These are phyloP conservation scores for Syngnathus scovelli DNA, from an alignment of 2,113 vertebrate species.

Conservation along the genomic window DNA sequence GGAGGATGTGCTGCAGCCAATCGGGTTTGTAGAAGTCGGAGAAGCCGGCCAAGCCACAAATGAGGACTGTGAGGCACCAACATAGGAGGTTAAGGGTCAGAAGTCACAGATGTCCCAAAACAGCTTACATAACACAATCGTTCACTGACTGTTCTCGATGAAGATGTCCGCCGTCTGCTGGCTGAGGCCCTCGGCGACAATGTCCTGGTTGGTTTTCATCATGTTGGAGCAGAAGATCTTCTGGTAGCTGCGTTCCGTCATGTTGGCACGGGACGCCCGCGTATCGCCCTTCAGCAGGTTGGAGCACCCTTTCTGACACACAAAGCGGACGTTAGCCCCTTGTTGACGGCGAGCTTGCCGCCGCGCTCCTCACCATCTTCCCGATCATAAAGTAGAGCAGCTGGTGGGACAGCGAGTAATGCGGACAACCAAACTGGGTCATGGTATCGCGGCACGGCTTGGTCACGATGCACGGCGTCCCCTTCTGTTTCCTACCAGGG, in stretches of 20 bases:
- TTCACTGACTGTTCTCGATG: slow-evolving; percentile 75
- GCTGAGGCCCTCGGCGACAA: slow-evolving; percentile 48
- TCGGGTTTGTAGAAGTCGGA: slow-evolving; percentile 76
- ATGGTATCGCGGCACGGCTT: slow-evolving; percentile 72
- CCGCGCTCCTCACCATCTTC: slow-evolving; percentile 62
- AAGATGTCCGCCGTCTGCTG: slow-evolving; percentile 73
- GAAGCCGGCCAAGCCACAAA: slow-evolving; percentile 78
- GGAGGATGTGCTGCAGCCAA: slow-evolving; percentile 77
- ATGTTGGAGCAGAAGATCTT: slow-evolving; percentile 82
- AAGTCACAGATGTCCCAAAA: background rate
- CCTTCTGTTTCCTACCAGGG: slow-evolving; percentile 66
- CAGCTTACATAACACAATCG: too few species aligned
- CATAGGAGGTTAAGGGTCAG: background rate
- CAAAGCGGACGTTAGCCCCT: background rate
- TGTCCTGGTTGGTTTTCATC: slow-evolving; percentile 77
- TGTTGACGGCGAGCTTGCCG: background rate
- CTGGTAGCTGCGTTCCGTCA: slow-evolving; percentile 69
- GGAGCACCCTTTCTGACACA: slow-evolving; percentile 68
- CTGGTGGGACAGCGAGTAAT: slow-evolving; percentile 82
- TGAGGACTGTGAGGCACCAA: slow-evolving; percentile 64
- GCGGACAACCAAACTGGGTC: slow-evolving; percentile 69
- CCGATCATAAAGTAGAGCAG: slow-evolving; percentile 82
- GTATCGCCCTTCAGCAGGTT: slow-evolving; percentile 70
- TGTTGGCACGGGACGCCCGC: slow-evolving; percentile 60
- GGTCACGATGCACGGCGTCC: slow-evolving; percentile 72